Evolutionary conservation across 2,888 invertebrate genomes (phyloP).

Genomic region (Acanthopleura granulata): DNA sequence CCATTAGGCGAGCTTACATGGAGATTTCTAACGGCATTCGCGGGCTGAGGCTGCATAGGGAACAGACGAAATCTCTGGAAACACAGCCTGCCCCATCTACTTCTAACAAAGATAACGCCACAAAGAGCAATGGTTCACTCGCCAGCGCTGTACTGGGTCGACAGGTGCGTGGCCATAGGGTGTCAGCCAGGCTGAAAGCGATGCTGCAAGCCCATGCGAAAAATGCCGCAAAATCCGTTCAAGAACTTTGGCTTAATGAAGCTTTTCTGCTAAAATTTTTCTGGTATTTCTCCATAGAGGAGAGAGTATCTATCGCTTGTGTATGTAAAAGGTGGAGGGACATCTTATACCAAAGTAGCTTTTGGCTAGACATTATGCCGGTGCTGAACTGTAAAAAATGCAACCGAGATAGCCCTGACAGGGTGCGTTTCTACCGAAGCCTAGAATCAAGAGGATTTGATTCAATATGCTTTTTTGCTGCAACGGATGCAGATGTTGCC

Average conservation of each 20-base stretch:
- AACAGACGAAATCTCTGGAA: conserved; percentile 35
- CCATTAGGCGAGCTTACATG: conserved; percentile 66
- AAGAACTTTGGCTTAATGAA: conserved; percentile 81
- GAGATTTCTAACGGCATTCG: conserved; percentile 68
- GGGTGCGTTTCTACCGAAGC: conserved; percentile 71
- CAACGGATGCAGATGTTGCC: conserved; percentile 89
- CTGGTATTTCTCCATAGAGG: conserved; percentile 74
- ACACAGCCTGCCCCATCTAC: conserved; percentile 24
- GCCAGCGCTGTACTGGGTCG: background rate
- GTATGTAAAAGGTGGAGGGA: conserved; percentile 91
- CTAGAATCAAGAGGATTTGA: conserved; percentile 88
- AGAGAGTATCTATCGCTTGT: conserved; percentile 84
- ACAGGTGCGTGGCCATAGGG: background rate
- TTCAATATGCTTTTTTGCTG: conserved; percentile 85
- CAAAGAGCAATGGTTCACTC: background rate
- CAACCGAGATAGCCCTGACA: conserved; percentile 68
- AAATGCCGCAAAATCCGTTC: conserved; percentile 30
- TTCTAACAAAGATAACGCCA: background rate
- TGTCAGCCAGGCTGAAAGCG: conserved; percentile 7
- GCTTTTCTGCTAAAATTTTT: conserved; percentile 88
- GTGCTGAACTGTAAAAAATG: conserved; percentile 87
- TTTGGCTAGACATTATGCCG: conserved; percentile 89
- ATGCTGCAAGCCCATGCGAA: conserved; percentile 17
- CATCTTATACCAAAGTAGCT: conserved; percentile 87
- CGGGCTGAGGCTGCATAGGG: conserved; percentile 61